Base-by-base conservation (phyloP, 2,797 vertebrate genomes). In the Gila robusta region DNA sequence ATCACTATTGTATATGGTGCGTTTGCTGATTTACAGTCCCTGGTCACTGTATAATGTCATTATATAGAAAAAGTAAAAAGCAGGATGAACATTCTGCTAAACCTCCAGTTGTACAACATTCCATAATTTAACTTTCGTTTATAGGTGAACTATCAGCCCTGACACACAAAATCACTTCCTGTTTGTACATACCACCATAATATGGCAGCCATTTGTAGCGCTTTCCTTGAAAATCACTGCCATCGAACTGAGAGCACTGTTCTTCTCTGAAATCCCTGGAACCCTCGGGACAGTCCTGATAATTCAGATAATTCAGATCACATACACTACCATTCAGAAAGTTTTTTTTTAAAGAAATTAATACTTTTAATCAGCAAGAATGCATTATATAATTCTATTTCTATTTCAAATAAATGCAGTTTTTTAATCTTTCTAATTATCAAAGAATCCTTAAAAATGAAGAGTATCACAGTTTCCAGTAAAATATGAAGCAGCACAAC, bases 131-230 rank as follows among this genome's bases (percentile, higher is more conserved):
- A 5, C 5, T 4, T 78, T n/a, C 2, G 3, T 54, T 77, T 17
- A 47, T 2, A 16, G 39, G 39, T 26, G 41, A 73, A 73, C 59
- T 26, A 6, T 74, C 44, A 16, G 1, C 8, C 8, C 59, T 32
- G 39, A 16, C n/a, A 47, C 14, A 41, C n/a, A 37, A 19, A 3
- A 41, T 19, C 56, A 52, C 23, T 44, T 80, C 8, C 17, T 19
- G 54, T 82, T 3, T 39, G 2, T 4, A 72, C 90, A 94, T 84
- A 99, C 98, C 98, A 94, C 96, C 97, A 0, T 98, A 97, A 93
- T 99, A 99, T 0, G 98, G 96, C 76, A 99, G 94, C 98, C 98
- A 99, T 90, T 96, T 96, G 93, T 97, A 96, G 82, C 79, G 96
- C 88, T 96, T 97, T 14, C 97, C 98, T 90, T 98, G 96, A 91